Evolutionary conservation across 1,140 invertebrate species (phyloP), one percentile per base, ranked within the genome.

Genomic region (Nephila pilipes): DNA sequence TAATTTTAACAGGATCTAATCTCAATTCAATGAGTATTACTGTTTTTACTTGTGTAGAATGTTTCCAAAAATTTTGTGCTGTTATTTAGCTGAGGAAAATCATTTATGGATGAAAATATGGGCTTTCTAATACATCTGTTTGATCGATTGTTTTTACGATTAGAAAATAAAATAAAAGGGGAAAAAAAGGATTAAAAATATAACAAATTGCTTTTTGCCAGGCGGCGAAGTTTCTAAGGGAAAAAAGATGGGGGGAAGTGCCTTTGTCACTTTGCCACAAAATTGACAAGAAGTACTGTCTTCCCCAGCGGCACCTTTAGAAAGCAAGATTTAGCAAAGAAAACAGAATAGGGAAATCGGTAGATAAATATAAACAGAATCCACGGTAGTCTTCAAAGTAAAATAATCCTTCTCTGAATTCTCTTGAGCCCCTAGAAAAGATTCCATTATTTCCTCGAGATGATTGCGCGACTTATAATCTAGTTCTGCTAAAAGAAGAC

Each of bases 371-470:
- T 65, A 29, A 25, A 65, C 69, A 75, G 18, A 75, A 75, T 5
- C 58, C 69, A 4, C 29, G 4, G 25, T 75, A 75, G 6, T 32
- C 32, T 18, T 75, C 69, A 36, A 75, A 75, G 69, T 75, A 29
- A 75, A 75, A 75, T 75, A 75, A 75, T 75, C 69, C 69, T 75
- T 75, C 29, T 75, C 16, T 32, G 65, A 75, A 32, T 75, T 29
- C 25, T 22, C 22, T 60, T 20, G 5, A 1, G 18, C 18, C 58
- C 20, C 63, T 25, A 65, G n/a, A 65, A 5, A 1, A 25, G 3
- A 22, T 25, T 65, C n/a, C 6, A 12, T 5, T 25, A 65, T 25
- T 75, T 36, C 18, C 5, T 75, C 5, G 14, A 75, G 25, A 20
- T 75, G 18, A 75, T 32, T 75, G 18, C 32, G 29, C 18, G 29